Conservation (phyloP, 2,888 invertebrate genomes). For the Drosophila pseudotakahashii region DNA sequence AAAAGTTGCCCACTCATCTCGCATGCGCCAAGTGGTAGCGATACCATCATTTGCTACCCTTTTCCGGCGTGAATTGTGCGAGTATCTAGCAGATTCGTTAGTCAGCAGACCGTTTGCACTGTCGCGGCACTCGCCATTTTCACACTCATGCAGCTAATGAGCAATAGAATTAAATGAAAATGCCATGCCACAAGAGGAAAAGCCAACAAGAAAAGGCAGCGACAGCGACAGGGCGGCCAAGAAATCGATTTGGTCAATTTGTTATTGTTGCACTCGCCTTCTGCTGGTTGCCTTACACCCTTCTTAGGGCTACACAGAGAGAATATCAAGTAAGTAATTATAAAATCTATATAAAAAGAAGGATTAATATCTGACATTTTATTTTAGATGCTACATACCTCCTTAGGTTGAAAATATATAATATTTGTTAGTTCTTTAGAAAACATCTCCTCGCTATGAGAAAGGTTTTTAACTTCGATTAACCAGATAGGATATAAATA, state of each 20-base stretch:
- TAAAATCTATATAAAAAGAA: too few relatives aligned
- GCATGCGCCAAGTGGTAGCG: slow-evolving; percentile 50
- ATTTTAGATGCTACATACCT: too few relatives aligned
- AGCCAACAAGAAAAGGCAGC: slow-evolving; percentile 35
- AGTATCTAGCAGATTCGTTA: slow-evolving; percentile 22
- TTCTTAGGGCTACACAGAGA: neutral
- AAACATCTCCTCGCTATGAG: too few relatives aligned
- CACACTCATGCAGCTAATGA: slow-evolving; percentile 76
- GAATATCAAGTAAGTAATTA: neutral
- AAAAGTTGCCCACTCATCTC: slow-evolving; percentile 37
- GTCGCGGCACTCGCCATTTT: slow-evolving; percentile 71
- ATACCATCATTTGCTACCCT: slow-evolving; percentile 34
- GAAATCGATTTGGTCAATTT: slow-evolving; percentile 80
- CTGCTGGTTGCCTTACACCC: slow-evolving; percentile 28
- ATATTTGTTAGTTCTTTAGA: too few relatives aligned
- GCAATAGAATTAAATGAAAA: slow-evolving; percentile 78
- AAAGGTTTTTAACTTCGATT: too few relatives aligned
- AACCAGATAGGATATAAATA: too few relatives aligned
- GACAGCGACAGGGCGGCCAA: slow-evolving; percentile 39
- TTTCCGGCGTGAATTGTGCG: slow-evolving; percentile 52
- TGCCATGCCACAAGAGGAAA: slow-evolving; percentile 69
- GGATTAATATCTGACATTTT: too few relatives aligned
- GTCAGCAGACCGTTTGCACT: slow-evolving; percentile 32
- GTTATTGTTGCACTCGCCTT: slow-evolving; percentile 69
- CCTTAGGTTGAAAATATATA: too few relatives aligned